Evolutionary conservation across 2,113 vertebrate genomes (phyloP).

Genomic region (Seriola rivoliana): DNA sequence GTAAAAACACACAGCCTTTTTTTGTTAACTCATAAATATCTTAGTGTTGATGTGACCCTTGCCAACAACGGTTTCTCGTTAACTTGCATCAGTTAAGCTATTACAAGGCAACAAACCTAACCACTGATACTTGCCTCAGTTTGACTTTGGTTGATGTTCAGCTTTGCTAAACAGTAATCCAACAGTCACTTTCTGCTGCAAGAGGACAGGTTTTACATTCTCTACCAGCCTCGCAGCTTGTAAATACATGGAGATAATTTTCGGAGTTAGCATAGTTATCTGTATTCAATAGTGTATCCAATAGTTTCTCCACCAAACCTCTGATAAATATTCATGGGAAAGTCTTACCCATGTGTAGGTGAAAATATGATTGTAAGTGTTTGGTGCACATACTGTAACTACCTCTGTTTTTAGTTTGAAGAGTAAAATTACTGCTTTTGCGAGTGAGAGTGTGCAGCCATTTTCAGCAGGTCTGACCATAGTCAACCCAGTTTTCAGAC

Average conservation of each 20-base stretch:
- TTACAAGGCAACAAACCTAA: too few species aligned
- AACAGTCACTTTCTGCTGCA: neutral
- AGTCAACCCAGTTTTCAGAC: slow-evolving; percentile 12
- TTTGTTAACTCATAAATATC: too few species aligned
- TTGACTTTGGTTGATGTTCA: too few species aligned
- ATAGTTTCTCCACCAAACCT: too few species aligned
- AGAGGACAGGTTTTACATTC: neutral
- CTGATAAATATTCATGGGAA: neutral
- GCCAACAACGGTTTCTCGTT: too few species aligned
- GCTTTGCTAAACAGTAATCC: neutral
- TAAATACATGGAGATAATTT: neutral
- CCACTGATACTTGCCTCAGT: too few species aligned
- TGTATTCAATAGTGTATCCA: neutral
- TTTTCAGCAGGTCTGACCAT: slow-evolving; percentile 5
- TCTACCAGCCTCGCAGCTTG: neutral
- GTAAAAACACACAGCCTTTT: too few species aligned
- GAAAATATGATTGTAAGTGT: too few species aligned
- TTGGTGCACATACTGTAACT: neutral
- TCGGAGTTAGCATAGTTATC: neutral
- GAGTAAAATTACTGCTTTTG: neutral
- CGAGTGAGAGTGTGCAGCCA: neutral
- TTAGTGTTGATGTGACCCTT: too few species aligned
- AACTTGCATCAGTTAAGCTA: too few species aligned
- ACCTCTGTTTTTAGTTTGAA: neutral
- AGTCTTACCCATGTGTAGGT: too few species aligned